A percentile compares a stretch with the other conserved stretches of the same genome.
Evolutionary conservation across 2,888 invertebrate genomes (phyloP).

Genomic region (Tupiocoris notatus): DNA sequence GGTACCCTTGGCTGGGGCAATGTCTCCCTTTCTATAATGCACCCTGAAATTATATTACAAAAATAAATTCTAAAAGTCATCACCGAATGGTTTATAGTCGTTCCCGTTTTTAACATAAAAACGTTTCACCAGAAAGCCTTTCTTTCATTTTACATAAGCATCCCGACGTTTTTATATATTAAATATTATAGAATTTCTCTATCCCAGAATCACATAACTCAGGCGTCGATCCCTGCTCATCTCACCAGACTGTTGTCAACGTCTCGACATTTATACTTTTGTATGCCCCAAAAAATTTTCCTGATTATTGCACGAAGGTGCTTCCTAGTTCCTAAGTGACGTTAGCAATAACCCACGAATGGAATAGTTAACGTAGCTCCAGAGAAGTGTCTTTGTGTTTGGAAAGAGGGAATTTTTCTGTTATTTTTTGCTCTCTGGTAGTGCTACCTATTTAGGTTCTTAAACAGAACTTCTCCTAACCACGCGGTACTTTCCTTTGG

Average conservation of each 20-base stretch:
- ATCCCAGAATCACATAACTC: not conserved
- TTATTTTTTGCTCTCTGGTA: too few species aligned
- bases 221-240: not conserved
- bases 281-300: too few species aligned
- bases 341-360: too few species aligned
- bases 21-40: constrained; percentile 6
- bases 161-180: not conserved
- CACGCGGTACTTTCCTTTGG: too few species aligned
- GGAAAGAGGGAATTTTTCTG: too few species aligned
- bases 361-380: too few species aligned
- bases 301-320: too few species aligned
- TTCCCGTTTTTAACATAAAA: not conserved
- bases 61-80: constrained; percentile 19
- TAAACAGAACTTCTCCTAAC: too few species aligned
- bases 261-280: not conserved
- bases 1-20: constrained; percentile 33
- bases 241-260: not conserved
- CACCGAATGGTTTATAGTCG: not conserved
- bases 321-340: constrained; percentile 5
- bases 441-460: too few species aligned
- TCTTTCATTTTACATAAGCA: not conserved
- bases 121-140: not conserved
- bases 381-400: too few species aligned
- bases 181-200: not conserved
- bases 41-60: constrained; percentile 21